Evolutionary conservation across 1,140 invertebrate species (phyloP).

Genomic region (Atta cephalotes): DNA sequence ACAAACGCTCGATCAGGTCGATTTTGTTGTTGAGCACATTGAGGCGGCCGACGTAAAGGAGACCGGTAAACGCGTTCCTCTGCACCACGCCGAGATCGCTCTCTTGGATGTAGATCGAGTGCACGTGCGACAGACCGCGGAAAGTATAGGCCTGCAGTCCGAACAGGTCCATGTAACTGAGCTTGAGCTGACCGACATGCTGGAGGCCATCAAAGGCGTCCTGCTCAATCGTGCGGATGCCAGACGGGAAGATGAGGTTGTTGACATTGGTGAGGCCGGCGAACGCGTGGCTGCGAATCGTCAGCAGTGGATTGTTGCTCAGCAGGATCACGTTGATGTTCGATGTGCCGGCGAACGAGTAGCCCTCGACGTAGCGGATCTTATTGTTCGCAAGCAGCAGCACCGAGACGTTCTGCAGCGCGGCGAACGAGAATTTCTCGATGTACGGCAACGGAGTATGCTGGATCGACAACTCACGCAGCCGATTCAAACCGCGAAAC

Average conservation of each 20-base stretch:
- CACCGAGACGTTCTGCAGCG: slow-evolving; percentile 92
- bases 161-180: slow-evolving; percentile 93
- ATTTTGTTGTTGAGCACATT: slow-evolving; percentile 94
- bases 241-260: slow-evolving; percentile 91
- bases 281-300: slow-evolving; percentile 92
- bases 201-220: slow-evolving; percentile 94
- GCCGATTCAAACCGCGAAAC: slow-evolving; percentile 91
- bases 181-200: slow-evolving; percentile 91
- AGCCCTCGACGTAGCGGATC: slow-evolving; percentile 92
- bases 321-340: slow-evolving; percentile 92
- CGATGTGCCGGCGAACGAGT: slow-evolving; percentile 93
- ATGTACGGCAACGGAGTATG: slow-evolving; percentile 92
- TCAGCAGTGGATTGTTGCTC: slow-evolving; percentile 92
- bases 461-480: slow-evolving; percentile 93
- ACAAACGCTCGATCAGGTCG: slow-evolving; percentile 91
- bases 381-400: slow-evolving; percentile 92
- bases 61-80: slow-evolving; percentile 90
- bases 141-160: slow-evolving; percentile 91
- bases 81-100: slow-evolving; percentile 92
- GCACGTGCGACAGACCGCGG: slow-evolving; percentile 91
- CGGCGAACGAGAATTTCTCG: slow-evolving; percentile 93
- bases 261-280: slow-evolving; percentile 93
- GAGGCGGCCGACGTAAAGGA: slow-evolving; percentile 89
- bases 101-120: slow-evolving; percentile 91
- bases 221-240: slow-evolving; percentile 90